Evolutionary conservation across 2,797 vertebrate genomes (phyloP), one percentile per base, ranked within the genome.

Genomic region (Tarsius wallacei): DNA sequence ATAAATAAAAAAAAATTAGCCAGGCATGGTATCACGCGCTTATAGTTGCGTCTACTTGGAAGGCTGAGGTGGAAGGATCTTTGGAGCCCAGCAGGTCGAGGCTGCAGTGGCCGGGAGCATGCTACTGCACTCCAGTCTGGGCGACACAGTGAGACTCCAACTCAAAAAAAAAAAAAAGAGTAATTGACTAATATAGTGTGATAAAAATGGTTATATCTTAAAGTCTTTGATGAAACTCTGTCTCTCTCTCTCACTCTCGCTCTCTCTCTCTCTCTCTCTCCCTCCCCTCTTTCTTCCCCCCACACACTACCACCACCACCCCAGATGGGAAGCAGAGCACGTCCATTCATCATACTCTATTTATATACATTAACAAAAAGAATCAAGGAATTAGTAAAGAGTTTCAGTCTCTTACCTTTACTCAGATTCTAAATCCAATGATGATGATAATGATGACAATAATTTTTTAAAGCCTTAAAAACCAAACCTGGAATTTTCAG

Each of bases 331-430:
- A 26, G 7, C 47, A 78, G 10, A 90, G 9, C 19, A 57, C 19
- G 80, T 12, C 55, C 61, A 47, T 63, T 89, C 26, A 88, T 66
- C 85, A 74, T 19, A 88, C 7, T 59, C 59, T 78, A 64, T 61
- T 61, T 57, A 49, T 15, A 88, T 19, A 97, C 36, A 80, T 59
- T 83, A 31, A 83, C 89, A 97, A 61, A 49, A 51, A 91, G 36
- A 81, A 55, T 51, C 87, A 12, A 71, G 16, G 22, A 55, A 14
- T 28, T n/a, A 12, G 9, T 91, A 21, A 87, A 83, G 33, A 51
- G 36, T 85, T 84, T 91, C 61, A 51, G 36, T n/a, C 36, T 94
- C 95, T 96, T 63, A 73, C 4, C 47, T 96, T 85, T 68, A 66
- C 36, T 94, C 76, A 84, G 68, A 91, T 57, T 94, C 47, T 70